Percentiles rank a stretch among this genome's conserved stretches.
phyloP scores from a whole-genome alignment of 2,797 vertebrate genomes.

The Microctenopoma lineatum region DNA sequence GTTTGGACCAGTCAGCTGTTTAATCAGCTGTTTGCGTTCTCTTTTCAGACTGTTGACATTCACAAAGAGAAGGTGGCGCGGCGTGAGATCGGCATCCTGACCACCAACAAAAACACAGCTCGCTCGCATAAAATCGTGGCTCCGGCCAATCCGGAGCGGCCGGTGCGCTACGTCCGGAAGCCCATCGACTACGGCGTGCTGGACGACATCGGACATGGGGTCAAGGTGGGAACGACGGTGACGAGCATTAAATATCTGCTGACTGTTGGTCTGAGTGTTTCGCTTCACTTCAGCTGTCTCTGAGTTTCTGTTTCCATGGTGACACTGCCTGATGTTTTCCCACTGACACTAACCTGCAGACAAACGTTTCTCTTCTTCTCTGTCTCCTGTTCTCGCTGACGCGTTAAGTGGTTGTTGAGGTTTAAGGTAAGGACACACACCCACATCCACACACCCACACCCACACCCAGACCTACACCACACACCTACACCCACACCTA shows the following conservation, averaged over 20 bases:
- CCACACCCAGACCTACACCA: too few species aligned
- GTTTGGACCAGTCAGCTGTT: too few species aligned
- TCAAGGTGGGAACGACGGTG: slow-evolving; percentile 54
- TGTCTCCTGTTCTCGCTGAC: slow-evolving; percentile 87
- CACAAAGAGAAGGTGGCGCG: slow-evolving; percentile 95
- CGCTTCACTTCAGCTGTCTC: background rate
- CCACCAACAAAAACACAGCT: slow-evolving; percentile 93
- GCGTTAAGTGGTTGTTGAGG: slow-evolving; percentile 98
- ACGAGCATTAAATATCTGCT: background rate
- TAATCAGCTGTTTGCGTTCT: slow-evolving; percentile 9
- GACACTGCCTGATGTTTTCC: slow-evolving; percentile 45
- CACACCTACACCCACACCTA: too few species aligned
- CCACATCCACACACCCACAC: too few species aligned
- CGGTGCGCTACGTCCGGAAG: slow-evolving; percentile 94
- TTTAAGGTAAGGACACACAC: slow-evolving; percentile 95
- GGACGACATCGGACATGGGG: slow-evolving; percentile 92
- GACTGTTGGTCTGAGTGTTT: background rate
- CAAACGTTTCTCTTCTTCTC: slow-evolving; percentile 77
- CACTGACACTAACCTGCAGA: slow-evolving; percentile 86
- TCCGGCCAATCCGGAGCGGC: slow-evolving; percentile 90
- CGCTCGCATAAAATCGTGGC: slow-evolving; percentile 94
- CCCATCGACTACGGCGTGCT: slow-evolving; percentile 91
- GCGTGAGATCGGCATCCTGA: slow-evolving; percentile 93
- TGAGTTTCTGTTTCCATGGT: slow-evolving; percentile 14
- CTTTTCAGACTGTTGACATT: slow-evolving; percentile 90